Base-by-base conservation (phyloP, 2,888 invertebrate species). In the Thymelicus acteon region DNA sequence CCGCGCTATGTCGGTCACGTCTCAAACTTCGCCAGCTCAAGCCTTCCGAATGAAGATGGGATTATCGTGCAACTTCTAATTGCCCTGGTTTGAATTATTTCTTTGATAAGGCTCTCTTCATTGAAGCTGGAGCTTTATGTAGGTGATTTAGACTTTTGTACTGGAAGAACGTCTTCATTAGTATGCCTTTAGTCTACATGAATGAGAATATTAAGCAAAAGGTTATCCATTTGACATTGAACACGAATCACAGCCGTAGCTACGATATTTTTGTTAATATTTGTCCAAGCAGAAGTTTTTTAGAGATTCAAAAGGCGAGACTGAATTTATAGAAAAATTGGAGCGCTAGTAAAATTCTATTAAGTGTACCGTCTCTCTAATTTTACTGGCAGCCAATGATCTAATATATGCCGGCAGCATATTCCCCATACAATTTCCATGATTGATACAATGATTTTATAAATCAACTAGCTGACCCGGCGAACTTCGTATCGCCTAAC, bases 1-100 rank as follows among this genome's bases (percentile, higher is more conserved):
- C 40, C 4, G 19, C 15, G 52, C 52, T 52, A 48, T 19, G 62
- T 15, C 48, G 62, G 37, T n/a, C 62, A 63, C 62, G 62, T 63
- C 62, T n/a, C 62, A 49, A 62, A 62, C 62, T 62, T 62, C 10
- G 13, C 24, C n/a, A 8, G 10, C 7, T 10, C 37, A 12, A 47
- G 37, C 61, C 24, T 61, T 44, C 24, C 61, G 2, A 61, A 44
- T 52, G 47, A 48, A 48, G 12, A 31, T n/a, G 19, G 62, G 62
- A 62, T 62, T 62, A 62, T 62, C 62, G 48, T 8, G 31, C 31
- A 31, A 48, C 48, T 62, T 62, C 62, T 62, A 62, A 62, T 62
- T 62, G 40, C 48, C 62, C 62, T 54, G 31, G 31, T 62, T 48
- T 62, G 62, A 48, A 62, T 62, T 62, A 31, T 48, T 62, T 62